Base-by-base conservation (phyloP, 2,797 vertebrate species). In the Thamnophis elegans region DNA sequence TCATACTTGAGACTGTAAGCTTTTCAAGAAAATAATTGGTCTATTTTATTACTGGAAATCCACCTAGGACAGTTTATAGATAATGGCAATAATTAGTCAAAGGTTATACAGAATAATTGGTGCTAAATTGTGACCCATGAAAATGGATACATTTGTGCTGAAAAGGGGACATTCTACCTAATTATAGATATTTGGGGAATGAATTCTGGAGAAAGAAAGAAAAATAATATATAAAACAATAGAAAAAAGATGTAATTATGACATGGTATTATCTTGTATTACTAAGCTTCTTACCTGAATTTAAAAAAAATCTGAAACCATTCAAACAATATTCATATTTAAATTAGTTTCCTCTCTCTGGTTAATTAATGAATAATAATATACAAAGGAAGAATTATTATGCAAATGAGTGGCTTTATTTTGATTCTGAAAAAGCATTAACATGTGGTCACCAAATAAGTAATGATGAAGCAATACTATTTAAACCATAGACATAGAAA, bases 401-500 rank as follows among this genome's bases (percentile, higher is more conserved):
- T 78, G 65, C 2, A 32, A 42, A 55, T 56, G 32, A 32, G n/a
- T 87, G 1, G 62, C 78, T 54, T 86, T 3, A 47, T 94, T 91
- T 36, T 91, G 59, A 91, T 26, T 42, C 16, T 87, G 22, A 89
- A 4, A 0, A 0, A 1, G 55, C 91, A 36, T 1, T 93, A 90
- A 94, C 85, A 1, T 85, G 42, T 32, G n/a, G 20, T 32, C 82
- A 28, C 0, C 89, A 59, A 90, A 73, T 53, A 91, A 53, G 12
- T 92, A 87, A 32, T 42, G 47, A 85, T 62, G 87, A 94, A 93
- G 1, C 26, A 90, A 2, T 2, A 20, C 0, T 59, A 8, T 90
- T 94, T 91, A 82, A 91, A 53, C 7, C n/a, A 18, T 5, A 91
- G n/a, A 25, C n/a, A 92, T 90, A 51, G 16, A 87, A 73, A 90